Base-by-base conservation (phyloP, 2,888 invertebrate species). In the Ectemnius lituratus region DNA sequence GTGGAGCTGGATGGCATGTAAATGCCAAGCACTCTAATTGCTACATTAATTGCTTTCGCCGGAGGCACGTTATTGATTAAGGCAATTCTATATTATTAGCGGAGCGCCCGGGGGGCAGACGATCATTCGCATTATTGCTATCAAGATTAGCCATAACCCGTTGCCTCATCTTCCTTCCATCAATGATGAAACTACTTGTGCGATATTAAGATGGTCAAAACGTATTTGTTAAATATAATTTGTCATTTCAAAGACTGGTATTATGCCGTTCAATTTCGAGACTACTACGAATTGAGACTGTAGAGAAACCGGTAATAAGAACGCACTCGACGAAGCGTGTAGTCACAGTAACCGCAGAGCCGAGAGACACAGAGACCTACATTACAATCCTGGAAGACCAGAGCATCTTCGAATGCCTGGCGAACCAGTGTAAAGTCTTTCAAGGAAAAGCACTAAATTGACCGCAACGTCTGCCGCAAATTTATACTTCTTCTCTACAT, bases 361-460 rank as follows among this genome's bases (percentile, higher is more conserved):
- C 52, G 52, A 4, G 63, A 83, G 79, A 81, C 85, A 85, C 81
- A 80, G 80, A 84, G 86, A 86, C 85, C 86, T 84, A 86, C 75
- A 85, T 85, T 77, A 66, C 70, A 64, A 8, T 58, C 70, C 28
- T 49, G 68, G 75, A 70, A 72, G 62, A 45, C 52, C 62, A 66
- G 76, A 37, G 37, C 37, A 11, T 37, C 37, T 37, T 37, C 60
- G 59, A 70, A 62, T 68, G 68, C 61, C 47, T 60, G 59, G 62
- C 67, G 67, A 58, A 56, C n/a, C 73, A 61, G 73, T 81, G 80
- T 82, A 83, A n/a, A n/a, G 85, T 80, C 81, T 85, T 90, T 89
- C 89, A 85, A 82, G 81, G 89, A 89, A 89, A 79, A 78, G 85
- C 79, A 83, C 79, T 89, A 87, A 88, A 88, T 76, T 70, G 73